These are phyloP conservation scores for Distichodus sexfasciatus DNA, from an alignment of 2,797 vertebrate genomes.

Conservation along the genomic window DNA sequence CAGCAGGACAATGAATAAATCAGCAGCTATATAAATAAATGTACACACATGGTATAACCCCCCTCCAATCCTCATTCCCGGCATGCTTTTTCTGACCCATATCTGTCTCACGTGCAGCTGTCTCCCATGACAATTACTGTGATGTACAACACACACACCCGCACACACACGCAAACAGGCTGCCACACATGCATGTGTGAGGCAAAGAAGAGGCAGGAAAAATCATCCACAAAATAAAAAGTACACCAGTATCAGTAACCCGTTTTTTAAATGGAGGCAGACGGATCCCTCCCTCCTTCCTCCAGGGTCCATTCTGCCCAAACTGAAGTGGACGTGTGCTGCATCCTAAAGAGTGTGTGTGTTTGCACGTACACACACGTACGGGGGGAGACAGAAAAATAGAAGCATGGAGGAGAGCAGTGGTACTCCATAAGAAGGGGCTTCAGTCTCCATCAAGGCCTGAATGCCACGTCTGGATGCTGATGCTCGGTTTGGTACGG, in stretches of 20 bases:
- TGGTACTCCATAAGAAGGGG: conserved; percentile 16
- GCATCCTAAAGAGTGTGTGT: conserved; percentile 37
- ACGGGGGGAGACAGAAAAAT: conserved; percentile 13
- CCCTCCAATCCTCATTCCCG: conserved; percentile 18
- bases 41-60: conserved; percentile 17
- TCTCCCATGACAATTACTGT: background rate
- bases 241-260: conserved; percentile 5
- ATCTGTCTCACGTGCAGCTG: conserved; percentile 36
- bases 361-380: conserved; percentile 24
- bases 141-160: conserved; percentile 23
- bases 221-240: background rate
- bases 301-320: conserved; percentile 45
- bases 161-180: background rate
- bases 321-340: conserved; percentile 45
- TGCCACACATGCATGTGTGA: background rate
- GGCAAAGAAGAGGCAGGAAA: background rate
- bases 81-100: conserved; percentile 44
- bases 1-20: conserved; percentile 35
- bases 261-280: conserved; percentile 39
- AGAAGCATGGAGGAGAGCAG: conserved; percentile 23
- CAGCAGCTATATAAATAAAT: conserved; percentile 24
- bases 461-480: background rate
- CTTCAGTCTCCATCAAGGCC: conserved; percentile 20
- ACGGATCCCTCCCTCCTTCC: conserved; percentile 36
- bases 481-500: background rate